phyloP scores from a whole-genome alignment of 2,797 vertebrate species.

The Coendou prehensilis region DNA sequence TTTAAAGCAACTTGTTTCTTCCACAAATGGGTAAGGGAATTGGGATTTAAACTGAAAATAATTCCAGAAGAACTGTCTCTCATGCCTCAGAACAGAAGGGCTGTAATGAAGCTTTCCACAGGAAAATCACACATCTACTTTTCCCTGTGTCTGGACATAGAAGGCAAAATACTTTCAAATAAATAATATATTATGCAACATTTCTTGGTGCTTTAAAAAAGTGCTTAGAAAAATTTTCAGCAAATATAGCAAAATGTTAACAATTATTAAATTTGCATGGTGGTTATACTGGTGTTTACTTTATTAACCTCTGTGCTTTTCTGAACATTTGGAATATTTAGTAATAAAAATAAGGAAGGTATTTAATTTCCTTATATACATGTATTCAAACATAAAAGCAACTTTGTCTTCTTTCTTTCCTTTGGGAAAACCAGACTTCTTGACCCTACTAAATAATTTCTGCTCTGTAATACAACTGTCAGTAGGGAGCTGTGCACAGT shows the following conservation, averaged over 20 bases:
- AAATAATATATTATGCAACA: constrained; percentile 39
- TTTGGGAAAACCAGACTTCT: constrained; percentile 45
- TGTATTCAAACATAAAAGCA: constrained; percentile 47
- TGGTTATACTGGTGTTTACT: not conserved
- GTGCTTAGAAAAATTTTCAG: constrained; percentile 25
- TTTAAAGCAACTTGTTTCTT: constrained; percentile 59
- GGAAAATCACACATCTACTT: constrained; percentile 60
- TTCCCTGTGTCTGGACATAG: not conserved
- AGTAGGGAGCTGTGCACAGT: not conserved
- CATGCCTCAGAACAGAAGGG: constrained; percentile 60
- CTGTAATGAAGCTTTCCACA: constrained; percentile 62
- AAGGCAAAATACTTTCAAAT: constrained; percentile 50
- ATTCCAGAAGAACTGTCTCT: constrained; percentile 61
- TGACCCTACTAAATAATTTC: constrained; percentile 32
- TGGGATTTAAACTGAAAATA: constrained; percentile 65
- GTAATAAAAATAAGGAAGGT: constrained; percentile 40
- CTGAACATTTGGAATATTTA: constrained; percentile 51
- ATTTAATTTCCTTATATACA: constrained; percentile 59
- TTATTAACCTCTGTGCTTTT: constrained; percentile 26
- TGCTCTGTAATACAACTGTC: not conserved
- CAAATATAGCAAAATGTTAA: constrained; percentile 54
- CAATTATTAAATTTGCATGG: constrained; percentile 22
- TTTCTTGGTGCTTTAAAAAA: constrained; percentile 37
- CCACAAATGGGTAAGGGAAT: constrained; percentile 49
- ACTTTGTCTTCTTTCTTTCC: not conserved